Conservation (phyloP, 2,113 vertebrate genomes). For the Pandion haliaetus region DNA sequence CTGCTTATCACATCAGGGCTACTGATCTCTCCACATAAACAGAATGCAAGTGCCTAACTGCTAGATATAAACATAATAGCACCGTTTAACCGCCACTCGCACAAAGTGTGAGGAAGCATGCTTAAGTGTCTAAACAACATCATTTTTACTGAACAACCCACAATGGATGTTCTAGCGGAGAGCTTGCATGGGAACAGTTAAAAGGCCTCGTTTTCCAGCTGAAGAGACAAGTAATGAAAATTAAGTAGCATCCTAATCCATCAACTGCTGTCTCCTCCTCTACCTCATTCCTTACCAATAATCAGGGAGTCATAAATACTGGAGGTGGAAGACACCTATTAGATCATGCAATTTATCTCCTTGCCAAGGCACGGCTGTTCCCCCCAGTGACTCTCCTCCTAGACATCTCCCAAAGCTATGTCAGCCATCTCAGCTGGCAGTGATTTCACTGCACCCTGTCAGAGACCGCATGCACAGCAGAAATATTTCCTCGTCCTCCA, state of each 20-base stretch:
- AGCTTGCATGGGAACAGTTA: not conserved
- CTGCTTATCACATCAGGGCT: not conserved
- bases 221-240: slow-evolving; percentile 1
- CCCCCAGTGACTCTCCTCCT: not conserved
- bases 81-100: not conserved
- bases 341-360: not conserved
- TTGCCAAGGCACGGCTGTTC: not conserved
- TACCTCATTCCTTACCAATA: not conserved
- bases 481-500: not conserved
- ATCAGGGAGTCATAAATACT: not conserved
- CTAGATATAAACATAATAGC: not conserved
- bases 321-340: not conserved
- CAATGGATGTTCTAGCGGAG: not conserved
- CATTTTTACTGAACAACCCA: slow-evolving; percentile 27
- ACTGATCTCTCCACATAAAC: not conserved
- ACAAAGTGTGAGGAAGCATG: not conserved
- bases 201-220: not conserved
- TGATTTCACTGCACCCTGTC: not conserved
- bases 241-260: not conserved
- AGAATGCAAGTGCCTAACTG: not conserved
- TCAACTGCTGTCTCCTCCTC: not conserved
- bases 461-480: not conserved
- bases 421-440: fast-evolving
- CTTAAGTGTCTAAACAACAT: not conserved
- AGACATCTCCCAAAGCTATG: not conserved